phyloP scores from a whole-genome alignment of 2,888 invertebrate species.

The Acleris sparsana region DNA sequence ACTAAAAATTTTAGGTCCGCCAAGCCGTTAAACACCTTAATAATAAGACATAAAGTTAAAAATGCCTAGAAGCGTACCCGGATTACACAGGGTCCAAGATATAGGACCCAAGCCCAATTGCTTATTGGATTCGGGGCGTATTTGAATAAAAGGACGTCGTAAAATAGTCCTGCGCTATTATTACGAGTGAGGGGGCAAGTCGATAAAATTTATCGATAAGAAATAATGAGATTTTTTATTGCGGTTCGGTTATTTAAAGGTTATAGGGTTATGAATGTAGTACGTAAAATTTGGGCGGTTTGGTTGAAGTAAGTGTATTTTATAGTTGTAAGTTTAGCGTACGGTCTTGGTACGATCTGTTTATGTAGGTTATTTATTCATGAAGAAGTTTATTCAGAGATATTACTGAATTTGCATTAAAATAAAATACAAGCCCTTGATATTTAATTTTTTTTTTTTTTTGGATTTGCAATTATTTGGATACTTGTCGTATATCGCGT shows the following conservation, averaged over 20 bases:
- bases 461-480: too few relatives aligned
- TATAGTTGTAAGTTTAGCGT: background rate
- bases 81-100: constrained; percentile 44
- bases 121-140: constrained; percentile 75
- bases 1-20: background rate
- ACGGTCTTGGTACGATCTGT: too few relatives aligned
- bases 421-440: too few relatives aligned
- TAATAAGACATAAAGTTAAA: background rate
- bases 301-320: background rate
- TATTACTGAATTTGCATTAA: too few relatives aligned
- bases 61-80: constrained; percentile 29
- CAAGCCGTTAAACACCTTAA: background rate
- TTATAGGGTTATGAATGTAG: constrained; percentile 28
- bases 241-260: constrained; percentile 30
- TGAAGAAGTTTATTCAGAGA: too few relatives aligned
- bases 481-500: too few relatives aligned
- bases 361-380: too few relatives aligned
- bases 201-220: constrained; percentile 42
- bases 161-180: constrained; percentile 78
- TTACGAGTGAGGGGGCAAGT: constrained; percentile 59
- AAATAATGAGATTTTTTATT: constrained; percentile 37
- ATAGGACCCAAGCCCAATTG: constrained; percentile 59
- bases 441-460: too few relatives aligned
- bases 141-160: constrained; percentile 80
- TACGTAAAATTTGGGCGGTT: background rate